Conservation (phyloP, 2,888 invertebrate genomes). For the Pomacea canaliculata region DNA sequence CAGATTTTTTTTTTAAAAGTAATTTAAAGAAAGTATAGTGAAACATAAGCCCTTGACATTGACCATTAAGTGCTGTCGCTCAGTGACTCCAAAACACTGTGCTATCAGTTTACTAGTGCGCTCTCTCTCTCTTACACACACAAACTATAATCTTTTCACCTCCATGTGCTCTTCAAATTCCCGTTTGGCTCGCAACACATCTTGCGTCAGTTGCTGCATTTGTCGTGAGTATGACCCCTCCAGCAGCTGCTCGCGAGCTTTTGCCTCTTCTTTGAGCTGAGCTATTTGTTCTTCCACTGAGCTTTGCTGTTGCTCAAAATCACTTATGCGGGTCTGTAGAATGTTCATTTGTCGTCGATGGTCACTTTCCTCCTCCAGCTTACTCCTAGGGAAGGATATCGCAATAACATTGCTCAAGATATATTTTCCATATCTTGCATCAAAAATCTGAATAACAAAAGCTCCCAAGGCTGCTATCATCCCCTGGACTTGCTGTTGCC, state of each 20-base stretch:
- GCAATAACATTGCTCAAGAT: too few species aligned
- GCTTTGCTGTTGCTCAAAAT: slow-evolving; percentile 55
- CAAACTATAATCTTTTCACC: slow-evolving; percentile 14
- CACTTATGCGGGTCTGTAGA: slow-evolving; percentile 52
- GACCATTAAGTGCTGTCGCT: too few species aligned
- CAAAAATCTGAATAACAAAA: too few species aligned
- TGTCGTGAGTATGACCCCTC: slow-evolving; percentile 59
- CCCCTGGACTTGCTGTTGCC: too few species aligned
- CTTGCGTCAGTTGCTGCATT: slow-evolving; percentile 60
- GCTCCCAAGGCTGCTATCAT: too few species aligned
- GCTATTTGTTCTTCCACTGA: slow-evolving; percentile 56
- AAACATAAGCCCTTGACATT: too few species aligned
- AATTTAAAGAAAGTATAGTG: too few species aligned
- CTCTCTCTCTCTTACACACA: too few species aligned
- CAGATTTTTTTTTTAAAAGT: too few species aligned
- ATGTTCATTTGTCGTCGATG: slow-evolving; percentile 49
- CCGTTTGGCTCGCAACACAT: slow-evolving; percentile 60
- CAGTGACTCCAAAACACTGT: too few species aligned
- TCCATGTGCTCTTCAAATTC: slow-evolving; percentile 62
- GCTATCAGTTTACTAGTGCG: too few species aligned
- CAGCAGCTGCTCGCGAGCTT: slow-evolving; percentile 53
- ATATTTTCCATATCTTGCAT: too few species aligned
- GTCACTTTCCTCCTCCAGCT: slow-evolving; percentile 51
- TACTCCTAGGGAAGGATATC: slow-evolving; percentile 44
- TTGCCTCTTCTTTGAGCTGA: slow-evolving; percentile 51